Conservation (phyloP, 2,113 vertebrate species). For the Festucalex cinctus region DNA sequence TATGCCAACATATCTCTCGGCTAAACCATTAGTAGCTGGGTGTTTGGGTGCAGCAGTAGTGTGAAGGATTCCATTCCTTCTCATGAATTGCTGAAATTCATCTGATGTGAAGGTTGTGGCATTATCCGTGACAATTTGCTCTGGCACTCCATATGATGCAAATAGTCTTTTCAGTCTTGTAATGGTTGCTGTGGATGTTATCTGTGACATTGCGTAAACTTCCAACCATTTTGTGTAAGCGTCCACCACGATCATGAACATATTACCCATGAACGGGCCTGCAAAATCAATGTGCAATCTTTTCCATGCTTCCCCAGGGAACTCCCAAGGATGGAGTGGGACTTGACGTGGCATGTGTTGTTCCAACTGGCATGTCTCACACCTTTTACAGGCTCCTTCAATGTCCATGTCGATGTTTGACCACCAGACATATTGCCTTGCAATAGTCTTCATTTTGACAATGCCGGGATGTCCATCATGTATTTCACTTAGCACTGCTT, state of each 20-base stretch:
- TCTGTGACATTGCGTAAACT: background rate
- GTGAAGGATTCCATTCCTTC: conserved; percentile 12
- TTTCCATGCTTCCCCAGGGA: background rate
- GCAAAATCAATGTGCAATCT: no score
- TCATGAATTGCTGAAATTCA: conserved; percentile 2
- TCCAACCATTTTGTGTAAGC: background rate
- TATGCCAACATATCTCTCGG: background rate
- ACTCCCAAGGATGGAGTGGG: background rate
- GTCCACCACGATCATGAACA: background rate
- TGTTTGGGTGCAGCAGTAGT: background rate
- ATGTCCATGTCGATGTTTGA: background rate
- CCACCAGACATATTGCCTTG: background rate
- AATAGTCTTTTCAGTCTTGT: background rate
- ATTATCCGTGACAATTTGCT: no score
- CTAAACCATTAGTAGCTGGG: background rate
- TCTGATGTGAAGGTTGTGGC: conserved; percentile 5
- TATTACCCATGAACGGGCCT: background rate
- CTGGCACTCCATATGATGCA: no score
- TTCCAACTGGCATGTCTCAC: background rate
- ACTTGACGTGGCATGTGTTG: background rate
- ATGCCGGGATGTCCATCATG: background rate
- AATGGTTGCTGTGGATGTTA: background rate
- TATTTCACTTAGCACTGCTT: background rate
- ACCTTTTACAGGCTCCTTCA: background rate
- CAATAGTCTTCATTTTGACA: background rate